Base-by-base conservation (phyloP, 2,888 invertebrate genomes). In the Drosophila prostipennis region DNA sequence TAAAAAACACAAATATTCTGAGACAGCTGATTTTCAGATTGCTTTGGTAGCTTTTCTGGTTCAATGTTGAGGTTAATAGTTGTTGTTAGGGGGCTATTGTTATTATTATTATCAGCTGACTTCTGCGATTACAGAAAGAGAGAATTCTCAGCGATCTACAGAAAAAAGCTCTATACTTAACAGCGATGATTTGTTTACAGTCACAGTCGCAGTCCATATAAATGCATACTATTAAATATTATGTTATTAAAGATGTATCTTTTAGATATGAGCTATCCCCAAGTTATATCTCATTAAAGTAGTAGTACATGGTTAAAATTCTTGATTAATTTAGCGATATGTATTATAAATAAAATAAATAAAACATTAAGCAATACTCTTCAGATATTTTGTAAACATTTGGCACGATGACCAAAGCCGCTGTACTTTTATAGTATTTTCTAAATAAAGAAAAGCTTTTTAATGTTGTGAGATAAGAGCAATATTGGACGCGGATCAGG, bases 1-100 rank as follows among this genome's bases (percentile, higher is more conserved):
- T 29, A 16, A 32, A 71, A 19, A 23, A 13, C 43, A 29, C 40
- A 13, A 36, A 16, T 10, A 16, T 14, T 36, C 19, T 6, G 45
- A 72, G 58, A 73, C 70, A 81, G 63, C 65, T 76, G 71, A 69
- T 58, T 82, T 56, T 26, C n/a, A 23, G 43, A 37, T 46, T 63
- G 64, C 60, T 77, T 42, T 54, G 34, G 14, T 32, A 34, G 49
- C 64, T 61, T 67, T 55, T 58, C 5, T 59, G 32, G 32, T n/a
- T 5, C 37, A 34, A 3, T 1, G 45, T 52, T 34, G 23, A 42
- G 55, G 40, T 14, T 29, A 10, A 46, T 34, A 52, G 29, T 36
- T 36, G 37, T 36, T 8, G 13, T 36, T 51, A n/a, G 23, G 6
- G 19, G 3, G 19, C 42, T 8, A 2, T 36, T 36, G 26, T 10